phyloP scores from a whole-genome alignment of 2,888 invertebrate genomes.

The Drosophila mercatorum region DNA sequence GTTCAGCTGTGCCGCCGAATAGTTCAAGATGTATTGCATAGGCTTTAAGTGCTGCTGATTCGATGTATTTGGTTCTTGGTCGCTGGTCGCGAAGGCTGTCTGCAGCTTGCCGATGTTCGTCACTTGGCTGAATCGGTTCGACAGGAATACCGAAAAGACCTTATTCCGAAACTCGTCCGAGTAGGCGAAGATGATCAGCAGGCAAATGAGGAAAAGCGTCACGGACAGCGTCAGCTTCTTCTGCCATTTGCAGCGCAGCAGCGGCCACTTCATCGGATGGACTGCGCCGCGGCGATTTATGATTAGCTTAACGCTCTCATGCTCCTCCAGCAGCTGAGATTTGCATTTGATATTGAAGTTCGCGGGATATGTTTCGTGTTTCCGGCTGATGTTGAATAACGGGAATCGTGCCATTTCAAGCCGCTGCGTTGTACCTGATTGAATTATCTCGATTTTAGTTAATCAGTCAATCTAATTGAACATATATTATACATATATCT shows the following conservation, averaged over 20 bases:
- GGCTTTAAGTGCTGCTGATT: conserved; percentile 48
- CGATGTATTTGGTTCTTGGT: conserved; percentile 29
- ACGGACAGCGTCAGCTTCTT: conserved; percentile 77
- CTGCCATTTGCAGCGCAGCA: conserved; percentile 76
- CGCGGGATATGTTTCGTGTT: conserved; percentile 70
- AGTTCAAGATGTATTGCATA: conserved; percentile 63
- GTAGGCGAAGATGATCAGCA: conserved; percentile 82
- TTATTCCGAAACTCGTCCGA: conserved; percentile 76
- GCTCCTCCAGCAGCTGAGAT: conserved; percentile 66
- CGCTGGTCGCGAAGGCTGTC: conserved; percentile 28
- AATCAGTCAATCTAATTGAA: conserved; percentile 3
- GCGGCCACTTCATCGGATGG: conserved; percentile 56
- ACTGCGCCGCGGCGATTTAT: conserved; percentile 61
- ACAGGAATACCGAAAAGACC: conserved; percentile 72
- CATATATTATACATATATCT: background rate
- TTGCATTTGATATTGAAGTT: conserved; percentile 56
- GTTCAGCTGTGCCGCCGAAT: conserved; percentile 54
- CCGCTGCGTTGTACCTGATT: conserved; percentile 39
- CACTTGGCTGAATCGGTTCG: conserved; percentile 46
- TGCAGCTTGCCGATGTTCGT: conserved; percentile 44
- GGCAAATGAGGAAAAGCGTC: conserved; percentile 77
- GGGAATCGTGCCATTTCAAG: conserved; percentile 64
- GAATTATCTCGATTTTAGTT: conserved; percentile 6
- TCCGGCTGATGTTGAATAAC: conserved; percentile 66
- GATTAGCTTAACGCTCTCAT: conserved; percentile 69